Base-by-base conservation (phyloP, 2,888 invertebrate species). In the Protophormia terraenovae region DNA sequence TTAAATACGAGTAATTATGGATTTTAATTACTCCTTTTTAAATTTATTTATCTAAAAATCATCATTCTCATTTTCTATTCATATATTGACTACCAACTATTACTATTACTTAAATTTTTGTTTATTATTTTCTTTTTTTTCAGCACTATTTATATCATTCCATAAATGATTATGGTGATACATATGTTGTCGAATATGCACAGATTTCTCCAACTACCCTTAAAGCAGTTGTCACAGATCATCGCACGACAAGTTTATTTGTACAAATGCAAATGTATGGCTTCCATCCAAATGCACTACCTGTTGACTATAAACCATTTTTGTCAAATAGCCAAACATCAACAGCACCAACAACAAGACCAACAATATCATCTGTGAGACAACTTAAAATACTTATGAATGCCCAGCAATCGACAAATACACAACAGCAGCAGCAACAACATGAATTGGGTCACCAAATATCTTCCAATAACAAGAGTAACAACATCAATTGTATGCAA, bases 181-280 rank as follows among this genome's bases (percentile, higher is more conserved):
- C 78, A 27, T 78, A 91, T 5, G 86, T 88, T 32, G 90, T 89
- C 3, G 90, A 89, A 78, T 92, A 90, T 84, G 90, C 88, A 47
- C 90, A 91, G 77, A 88, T 89, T 27, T 89, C 91, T 27, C 88
- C 89, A 0, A 86, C 87, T 45, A 90, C 91, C 2, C 82, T 92
- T 0, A 92, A 92, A 84, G 92, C 91, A 5, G 86, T 88, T 22
- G 88, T 92, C 38, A 89, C 89, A 38, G 91, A 90, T 81, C 87
- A 80, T 14, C 87, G 90, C 35, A 88, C 88, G 3, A 89, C 76
- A 24, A 88, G 87, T 53, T 75, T 91, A 29, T 91, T 90, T 84
- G 92, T 89, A 22, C 88, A 90, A 87, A 90, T 91, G 89, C 89
- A 89, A 67, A 60, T 92, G 58, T 92, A 91, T 86, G 92, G 92